Conservation (phyloP, 2,888 invertebrate genomes). For the Exephanes ischioxanthus region DNA sequence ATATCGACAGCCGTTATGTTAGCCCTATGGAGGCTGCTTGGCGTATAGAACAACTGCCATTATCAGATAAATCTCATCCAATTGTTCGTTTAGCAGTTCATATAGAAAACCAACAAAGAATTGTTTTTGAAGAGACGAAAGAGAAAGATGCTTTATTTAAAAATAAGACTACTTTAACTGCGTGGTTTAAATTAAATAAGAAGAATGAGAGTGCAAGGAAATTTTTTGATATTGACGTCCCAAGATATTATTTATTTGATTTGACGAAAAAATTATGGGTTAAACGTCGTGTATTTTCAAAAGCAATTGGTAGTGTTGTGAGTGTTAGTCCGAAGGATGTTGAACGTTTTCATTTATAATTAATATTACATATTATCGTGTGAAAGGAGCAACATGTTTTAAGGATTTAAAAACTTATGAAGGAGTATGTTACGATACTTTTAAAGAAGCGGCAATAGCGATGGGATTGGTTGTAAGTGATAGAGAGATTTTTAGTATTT, state of each 20-base stretch:
- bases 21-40: constrained; percentile 68
- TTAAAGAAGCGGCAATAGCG: constrained; percentile 26
- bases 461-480: constrained; percentile 33
- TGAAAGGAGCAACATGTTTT: constrained; percentile 46
- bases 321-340: constrained; percentile 23
- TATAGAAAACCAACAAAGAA: constrained; percentile 63
- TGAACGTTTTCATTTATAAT: neutral
- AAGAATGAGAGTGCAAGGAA: constrained; percentile 33
- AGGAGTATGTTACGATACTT: constrained; percentile 9
- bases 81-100: constrained; percentile 62
- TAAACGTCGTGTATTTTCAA: too few relatives aligned
- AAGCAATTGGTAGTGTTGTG: neutral
- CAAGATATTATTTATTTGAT: constrained; percentile 16
- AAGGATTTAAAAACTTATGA: constrained; percentile 44
- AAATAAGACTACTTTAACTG: constrained; percentile 53
- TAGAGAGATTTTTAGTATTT: constrained; percentile 33
- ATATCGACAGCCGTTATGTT: constrained; percentile 62
- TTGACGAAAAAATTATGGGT: constrained; percentile 7
- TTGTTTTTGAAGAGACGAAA: constrained; percentile 55
- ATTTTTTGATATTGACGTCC: constrained; percentile 17
- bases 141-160: constrained; percentile 19
- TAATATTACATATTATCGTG: constrained; percentile 14
- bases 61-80: constrained; percentile 60
- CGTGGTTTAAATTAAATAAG: constrained; percentile 60
- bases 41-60: constrained; percentile 64